Percentiles rank a stretch among this genome's conserved stretches.
Conservation (phyloP, 1,140 invertebrate genomes). For the Ruditapes philippinarum region DNA sequence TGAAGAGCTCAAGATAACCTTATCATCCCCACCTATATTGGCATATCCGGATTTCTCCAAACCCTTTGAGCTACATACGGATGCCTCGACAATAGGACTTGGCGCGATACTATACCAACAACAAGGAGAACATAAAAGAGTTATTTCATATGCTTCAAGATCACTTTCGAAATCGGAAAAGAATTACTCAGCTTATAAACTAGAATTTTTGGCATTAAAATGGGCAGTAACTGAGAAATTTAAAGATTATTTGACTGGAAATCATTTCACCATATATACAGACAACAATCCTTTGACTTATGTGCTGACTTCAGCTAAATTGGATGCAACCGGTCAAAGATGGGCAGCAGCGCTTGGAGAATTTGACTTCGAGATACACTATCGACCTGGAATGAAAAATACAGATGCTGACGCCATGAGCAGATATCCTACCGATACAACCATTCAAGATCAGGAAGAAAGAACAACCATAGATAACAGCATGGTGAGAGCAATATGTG, state of each 20-base stretch:
- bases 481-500: background rate
- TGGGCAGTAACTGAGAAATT: slow-evolving; percentile 68
- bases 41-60: too few species aligned
- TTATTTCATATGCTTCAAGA: slow-evolving; percentile 50
- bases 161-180: slow-evolving; percentile 36
- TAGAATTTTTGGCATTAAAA: slow-evolving; percentile 67
- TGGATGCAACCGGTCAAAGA: slow-evolving; percentile 65
- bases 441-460: too few species aligned
- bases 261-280: slow-evolving; percentile 37
- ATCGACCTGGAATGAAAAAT: slow-evolving; percentile 5
- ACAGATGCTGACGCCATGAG: slow-evolving; percentile 50
- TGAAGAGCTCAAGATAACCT: slow-evolving; percentile 47
- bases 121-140: slow-evolving; percentile 63
- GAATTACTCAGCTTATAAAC: slow-evolving; percentile 63
- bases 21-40: slow-evolving; percentile 62
- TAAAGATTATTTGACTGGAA: slow-evolving; percentile 44
- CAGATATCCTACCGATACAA: background rate
- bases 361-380: slow-evolving; percentile 1
- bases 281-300: slow-evolving; percentile 70
- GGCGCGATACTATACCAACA: slow-evolving; percentile 78
- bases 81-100: slow-evolving; percentile 70
- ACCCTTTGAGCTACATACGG: slow-evolving; percentile 75
- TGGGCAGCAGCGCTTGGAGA: background rate
- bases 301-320: slow-evolving; percentile 59
- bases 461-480: background rate